Conservation (phyloP, 92 coral and sea anemone species). For the Epizoanthus rinbou region DNA sequence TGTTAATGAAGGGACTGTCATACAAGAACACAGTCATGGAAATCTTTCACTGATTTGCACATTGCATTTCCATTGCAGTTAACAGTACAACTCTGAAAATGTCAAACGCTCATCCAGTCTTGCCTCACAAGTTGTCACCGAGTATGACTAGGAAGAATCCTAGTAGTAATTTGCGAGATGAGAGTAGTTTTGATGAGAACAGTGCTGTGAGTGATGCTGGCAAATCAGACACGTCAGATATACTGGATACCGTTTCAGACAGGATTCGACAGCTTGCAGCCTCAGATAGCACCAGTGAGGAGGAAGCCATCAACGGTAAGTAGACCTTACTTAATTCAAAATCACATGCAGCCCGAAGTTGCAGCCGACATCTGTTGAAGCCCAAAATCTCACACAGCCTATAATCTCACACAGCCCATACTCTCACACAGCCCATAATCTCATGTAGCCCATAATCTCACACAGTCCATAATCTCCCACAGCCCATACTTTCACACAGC, state of each 20-base stretch:
- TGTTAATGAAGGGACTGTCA: too few species aligned
- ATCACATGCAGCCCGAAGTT: background rate
- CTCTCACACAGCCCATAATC: too few species aligned
- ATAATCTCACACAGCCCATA: too few species aligned
- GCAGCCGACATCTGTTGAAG: background rate
- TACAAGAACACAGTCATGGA: background rate
- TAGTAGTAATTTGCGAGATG: background rate
- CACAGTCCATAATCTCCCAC: too few species aligned
- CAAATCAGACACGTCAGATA: conserved; percentile 49
- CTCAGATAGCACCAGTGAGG: conserved; percentile 81
- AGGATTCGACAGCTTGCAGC: conserved; percentile 82
- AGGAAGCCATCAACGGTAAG: conserved; percentile 57
- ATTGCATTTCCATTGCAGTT: background rate
- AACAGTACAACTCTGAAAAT: background rate
- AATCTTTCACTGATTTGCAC: background rate
- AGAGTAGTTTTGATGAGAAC: background rate
- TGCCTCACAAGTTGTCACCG: background rate
- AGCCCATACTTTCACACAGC: too few species aligned
- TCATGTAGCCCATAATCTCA: too few species aligned
- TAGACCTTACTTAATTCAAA: background rate
- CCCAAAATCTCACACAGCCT: background rate
- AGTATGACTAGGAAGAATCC: background rate
- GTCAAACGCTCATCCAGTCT: background rate
- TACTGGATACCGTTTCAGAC: conserved; percentile 67
- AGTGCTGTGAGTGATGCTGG: background rate